Evolutionary conservation across 30 jellyfish, hydroid and myxozoan species (phyloP).

Genomic region (Aurelia sp.): DNA sequence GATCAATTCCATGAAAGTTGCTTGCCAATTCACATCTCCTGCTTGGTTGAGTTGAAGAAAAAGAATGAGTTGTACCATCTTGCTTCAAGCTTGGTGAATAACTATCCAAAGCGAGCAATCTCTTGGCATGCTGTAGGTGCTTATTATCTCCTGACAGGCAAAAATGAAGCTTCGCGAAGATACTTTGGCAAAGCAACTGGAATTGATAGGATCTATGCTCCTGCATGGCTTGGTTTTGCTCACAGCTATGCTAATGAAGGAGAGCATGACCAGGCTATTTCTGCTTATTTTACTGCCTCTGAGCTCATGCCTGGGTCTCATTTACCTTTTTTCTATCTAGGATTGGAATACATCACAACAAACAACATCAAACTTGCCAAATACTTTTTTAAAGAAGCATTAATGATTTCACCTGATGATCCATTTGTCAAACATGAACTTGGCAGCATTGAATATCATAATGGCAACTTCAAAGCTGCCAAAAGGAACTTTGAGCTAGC

Average conservation of each 20-base stretch:
- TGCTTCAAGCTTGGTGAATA: slow-evolving; percentile 74
- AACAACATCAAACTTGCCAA: slow-evolving; percentile 80
- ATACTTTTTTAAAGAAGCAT: slow-evolving; percentile 80
- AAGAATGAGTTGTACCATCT: slow-evolving; percentile 81
- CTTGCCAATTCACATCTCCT: slow-evolving; percentile 83
- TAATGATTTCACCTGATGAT: slow-evolving; percentile 90
- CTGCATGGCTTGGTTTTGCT: slow-evolving; percentile 99
- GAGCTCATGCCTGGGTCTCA: slow-evolving; percentile 97
- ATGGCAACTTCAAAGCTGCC: slow-evolving; percentile 84
- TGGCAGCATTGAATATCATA: slow-evolving; percentile 83
- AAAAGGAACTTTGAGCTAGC: slow-evolving; percentile 67
- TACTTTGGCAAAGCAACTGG: slow-evolving; percentile 94
- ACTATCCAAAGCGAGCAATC: slow-evolving; percentile 81
- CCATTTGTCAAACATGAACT: slow-evolving; percentile 88
- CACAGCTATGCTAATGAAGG: slow-evolving; percentile 97
- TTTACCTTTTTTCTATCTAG: slow-evolving; percentile 81
- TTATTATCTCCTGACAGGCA: slow-evolving; percentile 77
- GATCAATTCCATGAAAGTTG: slow-evolving; percentile 89
- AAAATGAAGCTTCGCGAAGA: slow-evolving; percentile 84
- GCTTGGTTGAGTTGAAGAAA: slow-evolving; percentile 79
- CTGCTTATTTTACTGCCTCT: slow-evolving; percentile 92
- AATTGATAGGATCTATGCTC: slow-evolving; percentile 79
- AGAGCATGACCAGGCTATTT: slow-evolving; percentile 95
- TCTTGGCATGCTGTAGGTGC: slow-evolving; percentile 98
- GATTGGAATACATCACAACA: slow-evolving; percentile 78